A percentile compares a stretch with the other conserved stretches of the same genome.
Conservation (phyloP, 2,888 invertebrate genomes). For the Brachyptera putata region DNA sequence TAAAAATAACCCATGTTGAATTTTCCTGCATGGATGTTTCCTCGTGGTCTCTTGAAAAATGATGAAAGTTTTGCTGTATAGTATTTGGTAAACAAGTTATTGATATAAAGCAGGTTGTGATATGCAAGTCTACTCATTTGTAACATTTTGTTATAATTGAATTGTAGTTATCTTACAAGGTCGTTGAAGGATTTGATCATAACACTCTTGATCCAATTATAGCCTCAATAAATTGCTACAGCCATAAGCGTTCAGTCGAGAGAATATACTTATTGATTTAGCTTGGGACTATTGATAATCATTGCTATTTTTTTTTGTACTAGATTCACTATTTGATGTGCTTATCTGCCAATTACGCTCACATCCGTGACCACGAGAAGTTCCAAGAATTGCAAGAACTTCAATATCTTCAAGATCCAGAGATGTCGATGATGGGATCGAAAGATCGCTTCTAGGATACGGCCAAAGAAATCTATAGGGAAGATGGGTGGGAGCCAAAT, state of each 20-base stretch:
- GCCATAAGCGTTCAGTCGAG: slow-evolving; percentile 87
- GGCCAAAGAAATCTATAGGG: slow-evolving; percentile 60
- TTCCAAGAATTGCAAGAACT: slow-evolving; percentile 88
- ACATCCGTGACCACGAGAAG: slow-evolving; percentile 90
- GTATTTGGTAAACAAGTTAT: too few species aligned
- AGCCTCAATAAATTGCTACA: too few species aligned
- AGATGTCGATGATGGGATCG: slow-evolving; percentile 62
- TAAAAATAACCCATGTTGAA: too few species aligned
- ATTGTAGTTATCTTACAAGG: too few species aligned
- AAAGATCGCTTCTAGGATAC: slow-evolving; percentile 87
- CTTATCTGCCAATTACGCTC: slow-evolving; percentile 90
- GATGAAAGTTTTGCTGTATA: too few species aligned
- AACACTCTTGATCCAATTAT: too few species aligned
- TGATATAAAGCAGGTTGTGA: too few species aligned
- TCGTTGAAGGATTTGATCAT: too few species aligned
- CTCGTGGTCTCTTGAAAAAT: too few species aligned
- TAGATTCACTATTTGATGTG: slow-evolving; percentile 89
- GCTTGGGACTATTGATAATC: slow-evolving; percentile 68
- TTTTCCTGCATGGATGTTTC: too few species aligned
- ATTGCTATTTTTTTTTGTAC: slow-evolving; percentile 33
- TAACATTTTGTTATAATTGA: too few species aligned
- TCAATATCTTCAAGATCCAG: slow-evolving; percentile 72
- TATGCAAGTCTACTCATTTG: too few species aligned
- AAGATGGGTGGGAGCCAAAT: slow-evolving; percentile 35
- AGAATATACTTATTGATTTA: slow-evolving; percentile 76